Percentiles rank a stretch among this genome's conserved stretches.
These are phyloP conservation scores for Drosophila kanapiae DNA, from an alignment of 1,140 invertebrate genomes.

Conservation along the genomic window DNA sequence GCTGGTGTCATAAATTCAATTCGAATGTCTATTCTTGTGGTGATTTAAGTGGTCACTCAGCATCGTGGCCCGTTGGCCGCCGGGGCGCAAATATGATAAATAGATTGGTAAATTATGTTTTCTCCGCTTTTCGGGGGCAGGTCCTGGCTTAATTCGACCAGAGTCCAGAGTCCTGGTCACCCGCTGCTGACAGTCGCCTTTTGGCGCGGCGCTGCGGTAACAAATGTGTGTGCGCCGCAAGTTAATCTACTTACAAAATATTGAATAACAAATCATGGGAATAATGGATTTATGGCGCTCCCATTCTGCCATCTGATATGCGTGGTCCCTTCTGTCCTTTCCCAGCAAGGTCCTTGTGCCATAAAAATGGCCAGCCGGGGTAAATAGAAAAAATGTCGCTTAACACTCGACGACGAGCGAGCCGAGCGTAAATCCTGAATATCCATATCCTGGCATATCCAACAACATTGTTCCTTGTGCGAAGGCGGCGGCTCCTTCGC, in stretches of 20 bases:
- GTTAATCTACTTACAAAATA: conserved; percentile 85
- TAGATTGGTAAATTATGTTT: conserved; percentile 81
- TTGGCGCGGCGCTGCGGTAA: conserved; percentile 30
- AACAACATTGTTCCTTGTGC: conserved; percentile 65
- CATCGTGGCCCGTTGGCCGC: conserved; percentile 6
- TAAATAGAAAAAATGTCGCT: conserved; percentile 74
- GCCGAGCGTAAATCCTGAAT: conserved; percentile 73
- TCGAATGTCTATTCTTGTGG: conserved; percentile 81
- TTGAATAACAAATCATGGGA: conserved; percentile 84
- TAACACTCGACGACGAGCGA: conserved; percentile 39
- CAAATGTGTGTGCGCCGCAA: conserved; percentile 74
- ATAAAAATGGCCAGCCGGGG: conserved; percentile 67
- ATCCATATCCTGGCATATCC: conserved; percentile 61
- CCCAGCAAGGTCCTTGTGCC: conserved; percentile 21
- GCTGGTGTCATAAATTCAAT: conserved; percentile 81
- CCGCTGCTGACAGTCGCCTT: conserved; percentile 38
- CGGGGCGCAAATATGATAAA: conserved; percentile 80
- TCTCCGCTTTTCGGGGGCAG: conserved; percentile 11
- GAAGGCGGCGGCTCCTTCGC: conserved; percentile 14
- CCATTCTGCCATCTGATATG: conserved; percentile 72
- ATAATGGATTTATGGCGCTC: conserved; percentile 82
- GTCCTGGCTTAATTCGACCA: conserved; percentile 64
- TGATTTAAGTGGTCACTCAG: conserved; percentile 82
- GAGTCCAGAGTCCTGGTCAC: conserved; percentile 25
- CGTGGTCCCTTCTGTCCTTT: conserved; percentile 45